phyloP scores from a whole-genome alignment of 1,140 invertebrate genomes.

The Dendrolimus kikuchii region DNA sequence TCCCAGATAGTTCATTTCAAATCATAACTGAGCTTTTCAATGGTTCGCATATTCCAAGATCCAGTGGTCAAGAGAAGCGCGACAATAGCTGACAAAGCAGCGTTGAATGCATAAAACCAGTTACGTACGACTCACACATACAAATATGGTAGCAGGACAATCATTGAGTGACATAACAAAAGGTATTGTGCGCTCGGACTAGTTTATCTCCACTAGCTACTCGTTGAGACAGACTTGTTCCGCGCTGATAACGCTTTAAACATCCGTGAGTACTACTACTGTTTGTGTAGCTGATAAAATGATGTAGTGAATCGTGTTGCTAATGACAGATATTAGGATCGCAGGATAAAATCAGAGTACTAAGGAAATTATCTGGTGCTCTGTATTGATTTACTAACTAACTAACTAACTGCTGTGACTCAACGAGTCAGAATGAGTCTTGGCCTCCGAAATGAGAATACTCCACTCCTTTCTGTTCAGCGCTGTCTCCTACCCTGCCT shows the following conservation, averaged over 20 bases:
- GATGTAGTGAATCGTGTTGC: too few relatives aligned
- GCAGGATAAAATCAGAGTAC: too few relatives aligned
- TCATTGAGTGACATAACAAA: slow-evolving; percentile 50
- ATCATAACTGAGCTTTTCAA: background rate
- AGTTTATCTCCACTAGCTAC: slow-evolving; percentile 47
- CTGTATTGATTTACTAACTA: too few relatives aligned
- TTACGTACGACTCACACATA: slow-evolving; percentile 25
- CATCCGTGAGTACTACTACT: slow-evolving; percentile 8
- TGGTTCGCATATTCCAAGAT: slow-evolving; percentile 27
- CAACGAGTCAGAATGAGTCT: too few relatives aligned
- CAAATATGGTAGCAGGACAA: slow-evolving; percentile 18
- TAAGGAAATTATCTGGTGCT: too few relatives aligned
- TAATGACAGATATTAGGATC: too few relatives aligned
- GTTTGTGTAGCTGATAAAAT: too few relatives aligned
- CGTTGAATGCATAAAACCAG: slow-evolving; percentile 45
- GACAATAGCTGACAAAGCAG: slow-evolving; percentile 36
- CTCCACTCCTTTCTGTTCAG: too few relatives aligned
- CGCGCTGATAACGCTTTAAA: slow-evolving; percentile 48
- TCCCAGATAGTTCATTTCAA: too few relatives aligned
- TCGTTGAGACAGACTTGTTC: slow-evolving; percentile 44
- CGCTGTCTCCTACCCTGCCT: too few relatives aligned
- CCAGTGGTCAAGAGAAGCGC: slow-evolving; percentile 25
- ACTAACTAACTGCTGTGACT: too few relatives aligned
- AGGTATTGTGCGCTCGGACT: slow-evolving; percentile 44
- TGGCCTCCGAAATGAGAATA: too few relatives aligned